These are phyloP conservation scores for Globia sparganii DNA, from an alignment of 2,888 invertebrate species.

Conservation along the genomic window DNA sequence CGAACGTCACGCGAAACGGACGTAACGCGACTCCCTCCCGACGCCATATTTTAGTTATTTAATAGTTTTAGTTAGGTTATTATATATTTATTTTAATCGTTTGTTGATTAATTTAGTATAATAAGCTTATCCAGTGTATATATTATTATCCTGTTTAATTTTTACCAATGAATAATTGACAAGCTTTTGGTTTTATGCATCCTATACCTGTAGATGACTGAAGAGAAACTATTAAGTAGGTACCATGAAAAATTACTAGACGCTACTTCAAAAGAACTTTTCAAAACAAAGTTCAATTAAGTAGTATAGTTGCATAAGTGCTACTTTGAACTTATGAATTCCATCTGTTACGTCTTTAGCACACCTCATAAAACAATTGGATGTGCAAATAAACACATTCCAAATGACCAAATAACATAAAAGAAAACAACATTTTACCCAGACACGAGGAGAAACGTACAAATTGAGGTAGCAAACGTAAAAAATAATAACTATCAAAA, in stretches of 20 bases:
- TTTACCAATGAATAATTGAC: neutral
- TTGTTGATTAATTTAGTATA: no score
- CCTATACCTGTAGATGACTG: neutral
- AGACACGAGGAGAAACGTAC: slow-evolving; percentile 37
- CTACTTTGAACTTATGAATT: neutral
- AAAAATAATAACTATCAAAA: slow-evolving; percentile 69
- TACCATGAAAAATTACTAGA: neutral
- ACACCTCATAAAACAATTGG: slow-evolving; percentile 50
- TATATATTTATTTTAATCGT: no score
- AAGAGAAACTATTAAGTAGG: neutral
- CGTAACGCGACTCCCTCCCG: no score
- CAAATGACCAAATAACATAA: slow-evolving; percentile 55
- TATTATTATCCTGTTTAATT: no score
- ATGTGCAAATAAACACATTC: slow-evolving; percentile 33
- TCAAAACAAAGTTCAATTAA: neutral
- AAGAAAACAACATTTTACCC: slow-evolving; percentile 47
- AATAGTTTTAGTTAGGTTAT: no score
- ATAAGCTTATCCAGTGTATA: no score
- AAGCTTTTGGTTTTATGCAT: neutral
- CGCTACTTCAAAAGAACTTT: neutral
- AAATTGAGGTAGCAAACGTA: slow-evolving; percentile 61
- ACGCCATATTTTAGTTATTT: no score
- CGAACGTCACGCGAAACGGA: no score
- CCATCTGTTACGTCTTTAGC: neutral
- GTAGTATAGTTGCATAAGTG: no score